A percentile compares a stretch with the other conserved stretches of the same genome.
Conservation (phyloP, 1,140 invertebrate species). For the Samia ricini region DNA sequence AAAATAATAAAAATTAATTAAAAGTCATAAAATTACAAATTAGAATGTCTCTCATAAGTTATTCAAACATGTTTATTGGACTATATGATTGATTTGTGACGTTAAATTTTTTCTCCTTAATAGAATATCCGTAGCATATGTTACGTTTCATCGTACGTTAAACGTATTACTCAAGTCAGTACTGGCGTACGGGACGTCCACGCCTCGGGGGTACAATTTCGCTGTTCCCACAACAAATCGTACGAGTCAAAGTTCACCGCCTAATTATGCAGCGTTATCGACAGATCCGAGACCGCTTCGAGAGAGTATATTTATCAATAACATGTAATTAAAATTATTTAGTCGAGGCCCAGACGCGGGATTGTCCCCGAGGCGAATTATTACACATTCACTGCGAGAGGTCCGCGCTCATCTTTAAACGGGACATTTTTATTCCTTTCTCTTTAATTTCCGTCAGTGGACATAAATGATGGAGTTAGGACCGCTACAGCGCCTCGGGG, state of each 20-base stretch:
- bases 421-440: slow-evolving; percentile 72
- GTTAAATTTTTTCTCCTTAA: not conserved
- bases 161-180: not conserved
- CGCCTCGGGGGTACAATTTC: slow-evolving; percentile 43
- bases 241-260: slow-evolving; percentile 64
- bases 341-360: slow-evolving; percentile 36
- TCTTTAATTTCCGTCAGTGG: slow-evolving; percentile 71
- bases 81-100: no score
- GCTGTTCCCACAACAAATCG: slow-evolving; percentile 67
- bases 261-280: slow-evolving; percentile 69
- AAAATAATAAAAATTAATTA: not conserved
- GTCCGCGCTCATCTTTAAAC: slow-evolving; percentile 59
- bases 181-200: not conserved
- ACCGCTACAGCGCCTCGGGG: slow-evolving; percentile 50
- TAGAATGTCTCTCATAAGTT: slow-evolving; percentile 23
- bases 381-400: slow-evolving; percentile 69
- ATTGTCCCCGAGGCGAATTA: slow-evolving; percentile 64
- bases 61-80: slow-evolving; percentile 8
- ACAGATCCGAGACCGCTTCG: slow-evolving; percentile 57
- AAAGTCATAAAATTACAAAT: slow-evolving; percentile 19
- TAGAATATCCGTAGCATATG: not conserved
- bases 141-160: not conserved
- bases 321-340: slow-evolving; percentile 77
- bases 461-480: slow-evolving; percentile 65
- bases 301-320: slow-evolving; percentile 70